Evolutionary conservation across 2,113 vertebrate genomes (phyloP).

Genomic region (Sylvietta virens): DNA sequence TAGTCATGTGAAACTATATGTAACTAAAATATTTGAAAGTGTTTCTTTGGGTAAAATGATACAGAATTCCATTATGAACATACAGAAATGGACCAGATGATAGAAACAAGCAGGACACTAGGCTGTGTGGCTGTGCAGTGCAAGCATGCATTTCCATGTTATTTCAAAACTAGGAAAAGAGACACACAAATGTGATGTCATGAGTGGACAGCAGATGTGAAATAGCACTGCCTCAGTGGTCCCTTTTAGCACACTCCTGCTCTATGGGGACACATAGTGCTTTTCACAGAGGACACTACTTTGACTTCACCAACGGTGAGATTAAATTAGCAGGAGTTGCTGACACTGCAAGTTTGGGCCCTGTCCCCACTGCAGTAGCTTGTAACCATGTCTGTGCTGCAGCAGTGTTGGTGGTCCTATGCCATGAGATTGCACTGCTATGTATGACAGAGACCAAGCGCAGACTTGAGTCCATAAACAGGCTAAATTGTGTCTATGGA

Average conservation of each 20-base stretch:
- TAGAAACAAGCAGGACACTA: not conserved
- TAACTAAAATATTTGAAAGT: not conserved
- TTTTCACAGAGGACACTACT: not conserved
- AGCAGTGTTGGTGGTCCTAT: not conserved
- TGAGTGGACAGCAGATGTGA: not conserved
- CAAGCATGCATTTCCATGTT: not conserved
- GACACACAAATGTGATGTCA: rapidly evolving
- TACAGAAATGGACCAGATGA: not conserved
- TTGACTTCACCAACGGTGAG: not conserved
- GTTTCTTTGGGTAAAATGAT: not conserved
- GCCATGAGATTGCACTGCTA: rapidly evolving
- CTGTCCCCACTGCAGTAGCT: not conserved
- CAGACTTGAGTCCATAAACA: rapidly evolving
- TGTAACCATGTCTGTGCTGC: not conserved
- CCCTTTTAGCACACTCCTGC: not conserved
- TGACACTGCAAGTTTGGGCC: rapidly evolving
- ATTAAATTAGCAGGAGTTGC: not conserved
- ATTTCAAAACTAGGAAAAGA: not conserved
- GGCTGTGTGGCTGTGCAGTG: not conserved
- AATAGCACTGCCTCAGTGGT: not conserved
- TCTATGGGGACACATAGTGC: not conserved
- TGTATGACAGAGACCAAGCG: rapidly evolving
- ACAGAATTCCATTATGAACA: too few species aligned
- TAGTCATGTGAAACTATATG: not conserved
- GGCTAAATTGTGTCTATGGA: not conserved